Evolutionary conservation across 2,797 vertebrate species (phyloP), one percentile per base, ranked within the genome.

Genomic region (Peromyscus attwateri): DNA sequence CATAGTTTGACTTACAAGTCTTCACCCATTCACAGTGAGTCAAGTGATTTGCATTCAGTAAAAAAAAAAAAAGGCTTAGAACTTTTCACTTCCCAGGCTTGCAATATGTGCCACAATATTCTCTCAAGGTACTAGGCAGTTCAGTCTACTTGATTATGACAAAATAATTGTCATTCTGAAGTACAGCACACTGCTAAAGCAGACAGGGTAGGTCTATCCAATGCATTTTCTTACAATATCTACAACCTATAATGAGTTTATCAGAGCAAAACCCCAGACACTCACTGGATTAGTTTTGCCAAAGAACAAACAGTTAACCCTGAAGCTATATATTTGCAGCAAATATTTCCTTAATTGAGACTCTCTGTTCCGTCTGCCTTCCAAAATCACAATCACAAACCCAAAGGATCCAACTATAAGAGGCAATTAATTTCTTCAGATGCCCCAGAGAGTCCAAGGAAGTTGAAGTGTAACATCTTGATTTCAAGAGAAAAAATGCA

Each of bases 381-480:
- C 62, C 49, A 70, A n/a, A 85, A 55, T 17, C 62, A 37, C 34
- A 95, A 46, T 88, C 52, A 85, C 37, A 94, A 95, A 87, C 62
- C 70, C 70, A 91, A n/a, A 91, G 55, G 95, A 68, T 89, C 40
- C 81, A 95, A 96, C 79, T 83, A 87, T 91, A 94, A 92, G 4
- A 91, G 84, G 60, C 31, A 60, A 76, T 87, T 91, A 75, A 92
- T 92, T 84, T 95, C 34, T 40, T 2, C 13, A 84, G 43, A 43
- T 79, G 64, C 12, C 46, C 46, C 76, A 80, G 84, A 92, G 31
- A 92, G 46, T 81, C 71, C 68, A 66, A 46, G 52, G 62, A 91
- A 66, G 37, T 46, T 60, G 46, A 88, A 76, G 3, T 21, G n/a
- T 31, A 92, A 34, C 49, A 82, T 82, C 12, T 94, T 34, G 23